These are phyloP conservation scores for Bucorvus abyssinicus DNA, from an alignment of 2,797 vertebrate species.

Conservation along the genomic window DNA sequence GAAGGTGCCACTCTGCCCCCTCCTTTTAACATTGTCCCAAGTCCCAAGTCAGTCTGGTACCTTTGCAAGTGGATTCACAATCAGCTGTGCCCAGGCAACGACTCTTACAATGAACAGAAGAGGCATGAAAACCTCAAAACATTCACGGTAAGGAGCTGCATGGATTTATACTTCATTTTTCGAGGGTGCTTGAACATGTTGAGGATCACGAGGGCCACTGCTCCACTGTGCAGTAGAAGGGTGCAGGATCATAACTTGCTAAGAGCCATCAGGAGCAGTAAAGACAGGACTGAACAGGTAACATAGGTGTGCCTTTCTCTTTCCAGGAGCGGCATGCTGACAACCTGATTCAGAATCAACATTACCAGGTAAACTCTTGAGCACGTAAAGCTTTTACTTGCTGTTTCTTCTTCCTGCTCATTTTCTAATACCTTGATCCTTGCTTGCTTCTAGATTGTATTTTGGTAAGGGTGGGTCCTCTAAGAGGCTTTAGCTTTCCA, in stretches of 20 bases:
- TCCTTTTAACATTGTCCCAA: conserved; percentile 93
- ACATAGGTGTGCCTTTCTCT: conserved; percentile 43
- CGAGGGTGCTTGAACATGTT: not conserved
- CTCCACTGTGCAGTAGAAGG: not conserved
- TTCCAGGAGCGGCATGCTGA: conserved; percentile 91
- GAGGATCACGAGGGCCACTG: not conserved
- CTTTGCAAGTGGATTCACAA: conserved; percentile 92
- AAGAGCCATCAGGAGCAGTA: not conserved
- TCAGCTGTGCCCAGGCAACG: conserved; percentile 79
- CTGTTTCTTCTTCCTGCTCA: not conserved
- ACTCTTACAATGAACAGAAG: conserved; percentile 79
- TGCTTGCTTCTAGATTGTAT: not conserved
- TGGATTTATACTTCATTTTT: not conserved
- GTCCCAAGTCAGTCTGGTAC: conserved; percentile 93
- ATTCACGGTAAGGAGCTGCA: conserved; percentile 83
- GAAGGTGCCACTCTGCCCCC: conserved; percentile 94
- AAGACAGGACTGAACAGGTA: not conserved
- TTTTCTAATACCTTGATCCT: not conserved
- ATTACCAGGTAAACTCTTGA: conserved; percentile 88
- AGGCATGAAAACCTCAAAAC: conserved; percentile 90
- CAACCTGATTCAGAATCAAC: conserved; percentile 94
- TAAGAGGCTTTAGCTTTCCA: not conserved
- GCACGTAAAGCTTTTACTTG: not conserved
- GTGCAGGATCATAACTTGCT: not conserved
- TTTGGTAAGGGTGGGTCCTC: not conserved